These are phyloP conservation scores for Dryocosmus kuriphilus DNA, from an alignment of 2,888 invertebrate genomes.

Conservation along the genomic window DNA sequence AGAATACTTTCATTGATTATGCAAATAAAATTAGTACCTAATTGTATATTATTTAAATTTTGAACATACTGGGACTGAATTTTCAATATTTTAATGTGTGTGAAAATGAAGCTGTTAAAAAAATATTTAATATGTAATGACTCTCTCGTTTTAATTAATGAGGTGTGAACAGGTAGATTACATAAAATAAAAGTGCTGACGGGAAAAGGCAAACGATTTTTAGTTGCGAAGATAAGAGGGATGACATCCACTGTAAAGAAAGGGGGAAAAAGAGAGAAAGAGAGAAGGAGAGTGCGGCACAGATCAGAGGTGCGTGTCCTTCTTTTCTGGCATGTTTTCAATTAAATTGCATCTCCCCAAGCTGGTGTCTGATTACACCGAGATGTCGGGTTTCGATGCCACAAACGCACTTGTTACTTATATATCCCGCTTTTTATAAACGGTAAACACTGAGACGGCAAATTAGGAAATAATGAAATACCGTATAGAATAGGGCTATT, in stretches of 20 bases:
- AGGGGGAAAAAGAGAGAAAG: slow-evolving; percentile 7
- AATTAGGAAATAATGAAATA: not conserved
- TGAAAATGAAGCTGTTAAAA: not conserved
- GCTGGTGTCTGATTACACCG: slow-evolving; percentile 77
- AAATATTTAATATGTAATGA: not conserved
- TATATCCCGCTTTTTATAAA: slow-evolving; percentile 55
- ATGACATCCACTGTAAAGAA: slow-evolving; percentile 39
- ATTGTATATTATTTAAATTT: too few species aligned
- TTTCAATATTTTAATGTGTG: too few species aligned
- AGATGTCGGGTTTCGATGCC: slow-evolving; percentile 73
- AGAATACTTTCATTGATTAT: too few species aligned
- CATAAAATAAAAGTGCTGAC: not conserved
- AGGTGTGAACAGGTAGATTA: slow-evolving; percentile 43
- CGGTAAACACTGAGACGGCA: slow-evolving; percentile 51
- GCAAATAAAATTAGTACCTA: too few species aligned
- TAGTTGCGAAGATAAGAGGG: slow-evolving; percentile 52
- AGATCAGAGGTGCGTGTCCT: slow-evolving; percentile 53
- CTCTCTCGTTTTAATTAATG: not conserved
- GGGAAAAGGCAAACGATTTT: slow-evolving; percentile 53
- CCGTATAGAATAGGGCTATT: not conserved
- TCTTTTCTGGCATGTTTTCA: slow-evolving; percentile 59
- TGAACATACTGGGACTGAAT: too few species aligned
- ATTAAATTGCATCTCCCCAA: slow-evolving; percentile 59
- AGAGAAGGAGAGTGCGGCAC: slow-evolving; percentile 44
- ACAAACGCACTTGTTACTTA: slow-evolving; percentile 70